These are phyloP conservation scores for Donacobius atricapilla DNA, from an alignment of 2,113 vertebrate species.

Conservation along the genomic window DNA sequence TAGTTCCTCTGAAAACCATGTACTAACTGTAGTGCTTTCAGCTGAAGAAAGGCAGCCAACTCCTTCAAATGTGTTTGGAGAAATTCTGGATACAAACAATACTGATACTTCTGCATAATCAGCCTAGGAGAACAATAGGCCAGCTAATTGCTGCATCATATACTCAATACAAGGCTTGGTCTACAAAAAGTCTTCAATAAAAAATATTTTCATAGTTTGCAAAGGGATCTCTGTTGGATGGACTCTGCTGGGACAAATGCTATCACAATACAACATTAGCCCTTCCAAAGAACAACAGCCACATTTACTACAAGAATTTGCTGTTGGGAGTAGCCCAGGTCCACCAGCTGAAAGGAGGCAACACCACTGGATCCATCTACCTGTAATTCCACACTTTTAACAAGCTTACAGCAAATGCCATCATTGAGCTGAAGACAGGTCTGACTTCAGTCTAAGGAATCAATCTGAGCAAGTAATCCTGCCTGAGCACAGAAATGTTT, in stretches of 20 bases:
- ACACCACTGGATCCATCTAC: slow-evolving; percentile 53
- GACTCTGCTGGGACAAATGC: slow-evolving; percentile 66
- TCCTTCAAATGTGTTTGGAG: neutral
- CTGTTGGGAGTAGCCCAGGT: slow-evolving; percentile 64
- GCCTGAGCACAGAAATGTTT: neutral
- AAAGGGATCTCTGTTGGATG: slow-evolving; percentile 70
- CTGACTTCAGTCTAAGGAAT: slow-evolving; percentile 55
- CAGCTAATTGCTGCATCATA: neutral
- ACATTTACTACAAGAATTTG: slow-evolving; percentile 71
- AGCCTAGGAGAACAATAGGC: neutral
- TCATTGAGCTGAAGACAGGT: slow-evolving; percentile 41
- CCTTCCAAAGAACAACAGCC: slow-evolving; percentile 31
- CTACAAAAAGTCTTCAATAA: neutral
- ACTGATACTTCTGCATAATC: neutral
- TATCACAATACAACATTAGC: neutral
- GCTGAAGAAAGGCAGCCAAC: neutral
- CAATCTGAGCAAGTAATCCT: slow-evolving; percentile 62
- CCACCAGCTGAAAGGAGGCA: slow-evolving; percentile 70
- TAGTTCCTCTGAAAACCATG: accelerated
- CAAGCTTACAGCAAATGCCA: slow-evolving; percentile 47
- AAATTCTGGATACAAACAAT: neutral
- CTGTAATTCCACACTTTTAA: slow-evolving; percentile 40
- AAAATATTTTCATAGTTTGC: slow-evolving; percentile 32
- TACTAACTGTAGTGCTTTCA: neutral
- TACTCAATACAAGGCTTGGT: neutral